These are phyloP conservation scores for Trimorus sp. DNA, from an alignment of 2,888 invertebrate species.

Conservation along the genomic window DNA sequence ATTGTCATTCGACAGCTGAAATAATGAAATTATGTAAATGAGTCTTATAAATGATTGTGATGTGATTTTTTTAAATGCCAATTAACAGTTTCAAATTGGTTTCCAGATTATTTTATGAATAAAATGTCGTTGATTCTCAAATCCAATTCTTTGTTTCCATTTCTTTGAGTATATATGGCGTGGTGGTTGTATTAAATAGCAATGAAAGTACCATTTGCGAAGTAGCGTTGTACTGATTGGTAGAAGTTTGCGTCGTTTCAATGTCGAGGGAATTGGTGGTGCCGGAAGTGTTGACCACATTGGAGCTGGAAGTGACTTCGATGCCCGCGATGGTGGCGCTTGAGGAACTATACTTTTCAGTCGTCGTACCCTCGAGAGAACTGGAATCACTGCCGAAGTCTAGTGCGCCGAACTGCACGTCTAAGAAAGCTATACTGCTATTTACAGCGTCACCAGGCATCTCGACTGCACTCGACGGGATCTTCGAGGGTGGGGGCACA, in stretches of 20 bases:
- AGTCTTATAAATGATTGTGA: no score
- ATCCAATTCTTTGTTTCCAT: no score
- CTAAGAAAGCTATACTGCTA: slow-evolving; percentile 89
- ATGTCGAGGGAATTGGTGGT: slow-evolving; percentile 75
- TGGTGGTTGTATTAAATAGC: no score
- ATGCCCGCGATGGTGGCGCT: slow-evolving; percentile 76
- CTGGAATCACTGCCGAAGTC: slow-evolving; percentile 86
- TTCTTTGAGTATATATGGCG: no score
- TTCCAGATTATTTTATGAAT: no score
- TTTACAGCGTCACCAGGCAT: slow-evolving; percentile 95
- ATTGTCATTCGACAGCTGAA: slow-evolving; percentile 79
- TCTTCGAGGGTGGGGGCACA: slow-evolving; percentile 84
- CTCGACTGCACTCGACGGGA: slow-evolving; percentile 96
- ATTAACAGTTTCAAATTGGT: no score
- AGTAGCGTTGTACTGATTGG: slow-evolving; percentile 75
- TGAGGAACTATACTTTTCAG: slow-evolving; percentile 81
- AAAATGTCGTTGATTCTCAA: no score
- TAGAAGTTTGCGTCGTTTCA: slow-evolving; percentile 74
- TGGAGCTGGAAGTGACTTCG: slow-evolving; percentile 74
- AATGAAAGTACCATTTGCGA: slow-evolving; percentile 74
- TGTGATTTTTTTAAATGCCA: no score
- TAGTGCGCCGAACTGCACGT: slow-evolving; percentile 96
- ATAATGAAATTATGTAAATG: no score
- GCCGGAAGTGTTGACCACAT: slow-evolving; percentile 72
- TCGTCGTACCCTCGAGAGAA: slow-evolving; percentile 81